Evolutionary conservation across 1,140 invertebrate genomes (phyloP).

Genomic region (Drosophila subpulchrella): DNA sequence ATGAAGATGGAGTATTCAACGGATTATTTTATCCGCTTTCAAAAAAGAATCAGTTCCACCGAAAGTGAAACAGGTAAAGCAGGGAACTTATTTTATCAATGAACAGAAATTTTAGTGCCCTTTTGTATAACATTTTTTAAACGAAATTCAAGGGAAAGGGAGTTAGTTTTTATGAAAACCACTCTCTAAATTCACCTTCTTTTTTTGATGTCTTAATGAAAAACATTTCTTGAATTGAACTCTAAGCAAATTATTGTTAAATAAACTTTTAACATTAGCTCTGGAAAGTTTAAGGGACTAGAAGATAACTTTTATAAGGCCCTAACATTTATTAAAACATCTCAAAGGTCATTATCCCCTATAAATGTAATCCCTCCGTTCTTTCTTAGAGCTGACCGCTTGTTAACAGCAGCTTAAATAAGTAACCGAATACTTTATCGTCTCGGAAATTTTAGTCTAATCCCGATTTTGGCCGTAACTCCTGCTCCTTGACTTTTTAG

Average conservation of each 20-base stretch:
- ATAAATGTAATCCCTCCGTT: too few species aligned
- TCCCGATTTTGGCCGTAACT: not conserved
- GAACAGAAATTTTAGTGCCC: not conserved
- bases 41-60: slow-evolving; percentile 2
- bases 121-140: not conserved
- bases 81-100: not conserved
- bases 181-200: too few species aligned
- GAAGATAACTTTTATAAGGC: too few species aligned
- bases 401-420: slow-evolving; percentile 6
- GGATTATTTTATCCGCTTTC: not conserved
- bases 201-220: too few species aligned
- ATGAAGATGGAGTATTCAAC: not conserved
- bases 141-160: too few species aligned
- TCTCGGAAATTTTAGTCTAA: slow-evolving; percentile 1
- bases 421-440: slow-evolving; percentile 15
- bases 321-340: not conserved
- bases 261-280: too few species aligned
- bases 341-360: not conserved
- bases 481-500: not conserved
- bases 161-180: not conserved
- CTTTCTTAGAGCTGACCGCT: not conserved
- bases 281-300: too few species aligned
- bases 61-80: slow-evolving; percentile 11
- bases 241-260: too few species aligned
- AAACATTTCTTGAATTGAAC: not conserved